These are phyloP conservation scores for Nothobranchius kuhntae DNA, from an alignment of 2,113 vertebrate species.

Conservation along the genomic window DNA sequence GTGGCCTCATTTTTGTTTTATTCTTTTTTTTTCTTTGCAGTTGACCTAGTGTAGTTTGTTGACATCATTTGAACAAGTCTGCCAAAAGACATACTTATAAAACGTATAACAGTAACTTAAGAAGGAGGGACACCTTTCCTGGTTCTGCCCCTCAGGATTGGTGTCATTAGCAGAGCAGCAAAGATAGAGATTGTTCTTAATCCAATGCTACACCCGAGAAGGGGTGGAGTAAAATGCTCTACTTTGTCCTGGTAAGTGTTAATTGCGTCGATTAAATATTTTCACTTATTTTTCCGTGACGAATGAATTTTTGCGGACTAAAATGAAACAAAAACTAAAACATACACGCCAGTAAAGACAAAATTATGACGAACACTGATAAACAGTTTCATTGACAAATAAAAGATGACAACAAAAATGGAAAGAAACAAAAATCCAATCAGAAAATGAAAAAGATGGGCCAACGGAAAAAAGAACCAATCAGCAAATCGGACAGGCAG, in stretches of 20 bases:
- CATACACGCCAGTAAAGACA: too few relatives aligned
- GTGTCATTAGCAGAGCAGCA: slow-evolving; percentile 42
- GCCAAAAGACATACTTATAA: slow-evolving; percentile 14
- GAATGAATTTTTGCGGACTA: too few relatives aligned
- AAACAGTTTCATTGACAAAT: too few relatives aligned
- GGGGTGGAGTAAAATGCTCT: slow-evolving; percentile 17
- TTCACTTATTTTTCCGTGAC: too few relatives aligned
- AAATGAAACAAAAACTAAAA: too few relatives aligned
- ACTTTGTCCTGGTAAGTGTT: slow-evolving; percentile 1
- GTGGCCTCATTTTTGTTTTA: slow-evolving; percentile 67
- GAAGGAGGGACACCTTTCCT: slow-evolving; percentile 25
- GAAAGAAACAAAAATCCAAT: too few relatives aligned
- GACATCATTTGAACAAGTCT: slow-evolving; percentile 61
- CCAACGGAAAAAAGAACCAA: too few relatives aligned
- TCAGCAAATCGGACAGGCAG: too few relatives aligned
- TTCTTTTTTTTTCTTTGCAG: slow-evolving; percentile 28
- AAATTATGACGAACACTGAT: too few relatives aligned
- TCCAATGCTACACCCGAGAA: slow-evolving; percentile 33
- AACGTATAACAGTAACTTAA: slow-evolving; percentile 45
- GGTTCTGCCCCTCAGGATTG: slow-evolving; percentile 16
- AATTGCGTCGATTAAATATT: too few relatives aligned
- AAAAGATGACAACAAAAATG: too few relatives aligned
- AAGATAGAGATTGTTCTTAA: slow-evolving; percentile 53
- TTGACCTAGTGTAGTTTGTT: slow-evolving; percentile 55
- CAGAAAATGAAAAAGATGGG: too few relatives aligned